phyloP scores from a whole-genome alignment of 2,888 invertebrate species.

The Subacronicta megacephala region DNA sequence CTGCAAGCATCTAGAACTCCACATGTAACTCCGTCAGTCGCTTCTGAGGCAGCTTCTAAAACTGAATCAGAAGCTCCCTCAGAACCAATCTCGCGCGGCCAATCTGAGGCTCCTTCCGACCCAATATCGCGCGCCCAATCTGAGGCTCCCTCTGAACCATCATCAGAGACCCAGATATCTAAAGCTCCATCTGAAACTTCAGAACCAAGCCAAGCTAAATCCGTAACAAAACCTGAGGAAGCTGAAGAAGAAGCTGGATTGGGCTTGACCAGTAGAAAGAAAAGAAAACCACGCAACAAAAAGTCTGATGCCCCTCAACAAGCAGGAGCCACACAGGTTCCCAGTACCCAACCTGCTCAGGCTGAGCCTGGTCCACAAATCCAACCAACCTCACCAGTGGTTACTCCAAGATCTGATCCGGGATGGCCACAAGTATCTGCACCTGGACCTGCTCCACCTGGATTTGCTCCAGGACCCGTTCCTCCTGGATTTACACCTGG shows the following conservation, averaged over 20 bases:
- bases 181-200: constrained; percentile 9
- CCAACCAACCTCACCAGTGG: not conserved
- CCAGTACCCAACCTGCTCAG: constrained; percentile 1
- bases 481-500: not conserved
- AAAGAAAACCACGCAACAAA: constrained; percentile 55
- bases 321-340: constrained; percentile 16
- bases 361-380: not conserved
- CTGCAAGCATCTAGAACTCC: constrained; percentile 36
- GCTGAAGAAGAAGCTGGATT: constrained; percentile 44
- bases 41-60: constrained; percentile 16
- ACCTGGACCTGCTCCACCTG: not conserved
- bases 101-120: constrained; percentile 37
- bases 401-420: not conserved
- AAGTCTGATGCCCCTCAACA: constrained; percentile 23
- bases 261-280: constrained; percentile 49
- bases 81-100: constrained; percentile 23
- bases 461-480: not conserved
- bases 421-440: not conserved
- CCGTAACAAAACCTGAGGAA: constrained; percentile 22
- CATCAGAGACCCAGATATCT: not conserved
- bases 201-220: constrained; percentile 14
- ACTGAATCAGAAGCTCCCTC: constrained; percentile 15
- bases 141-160: constrained; percentile 31
- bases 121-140: constrained; percentile 25
- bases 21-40: constrained; percentile 4